These are phyloP conservation scores for Simalia tracyae DNA, from an alignment of 2,797 vertebrate genomes.

Conservation along the genomic window DNA sequence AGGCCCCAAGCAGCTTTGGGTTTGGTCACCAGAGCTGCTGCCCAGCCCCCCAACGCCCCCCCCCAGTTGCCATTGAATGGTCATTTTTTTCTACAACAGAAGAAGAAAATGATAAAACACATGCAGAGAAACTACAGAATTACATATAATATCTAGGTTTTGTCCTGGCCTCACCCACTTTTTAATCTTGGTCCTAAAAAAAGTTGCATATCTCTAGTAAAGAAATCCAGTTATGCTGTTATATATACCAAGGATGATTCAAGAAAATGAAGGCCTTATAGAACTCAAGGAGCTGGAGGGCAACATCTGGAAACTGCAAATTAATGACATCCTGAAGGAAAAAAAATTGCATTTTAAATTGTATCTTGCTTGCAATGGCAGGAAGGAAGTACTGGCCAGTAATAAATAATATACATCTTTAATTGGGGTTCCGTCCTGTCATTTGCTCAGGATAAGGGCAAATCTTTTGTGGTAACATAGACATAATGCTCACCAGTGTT, in stretches of 20 bases:
- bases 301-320: background rate
- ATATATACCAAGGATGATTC: background rate
- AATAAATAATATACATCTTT: background rate
- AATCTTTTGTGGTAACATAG: background rate
- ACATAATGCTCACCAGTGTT: too few species aligned
- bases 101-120: background rate
- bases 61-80: background rate
- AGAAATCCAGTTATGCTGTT: background rate
- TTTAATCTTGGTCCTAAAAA: background rate
- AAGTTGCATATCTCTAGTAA: background rate
- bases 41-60: background rate
- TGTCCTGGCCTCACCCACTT: background rate
- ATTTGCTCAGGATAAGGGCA: background rate
- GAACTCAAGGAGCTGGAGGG: background rate
- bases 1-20: background rate
- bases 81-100: background rate
- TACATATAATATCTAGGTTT: background rate
- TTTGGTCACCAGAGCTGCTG: background rate
- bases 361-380: background rate
- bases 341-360: background rate
- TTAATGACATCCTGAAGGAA: background rate
- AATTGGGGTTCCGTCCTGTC: background rate
- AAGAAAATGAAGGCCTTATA: background rate
- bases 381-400: background rate
- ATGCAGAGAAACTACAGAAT: background rate